Evolutionary conservation across 2,797 vertebrate genomes (phyloP), one percentile per base, ranked within the genome.

Genomic region (Odontamblyopus lacepedii): DNA sequence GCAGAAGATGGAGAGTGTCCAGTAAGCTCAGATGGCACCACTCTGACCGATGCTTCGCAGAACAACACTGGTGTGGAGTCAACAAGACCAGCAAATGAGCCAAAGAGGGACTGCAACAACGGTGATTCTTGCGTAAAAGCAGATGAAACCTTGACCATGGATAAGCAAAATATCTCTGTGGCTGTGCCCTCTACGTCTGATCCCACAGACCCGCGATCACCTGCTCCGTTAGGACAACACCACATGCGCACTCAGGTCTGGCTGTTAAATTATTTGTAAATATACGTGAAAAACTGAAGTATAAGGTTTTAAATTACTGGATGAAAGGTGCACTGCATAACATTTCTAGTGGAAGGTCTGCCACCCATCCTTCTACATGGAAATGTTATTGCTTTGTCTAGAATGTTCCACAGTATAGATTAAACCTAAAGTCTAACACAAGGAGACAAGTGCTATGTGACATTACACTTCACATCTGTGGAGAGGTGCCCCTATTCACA

Each of bases 191-290:
- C 50, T 15, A 83, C 80, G 35, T 73, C 78, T 7, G 79, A 75
- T 26, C 78, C 80, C 26, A 73, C 18, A 0, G 79, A 83, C 67
- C 86, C 81, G 8, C 48, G 44, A 26, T 86, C 92, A 26, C 92
- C 92, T 0, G 89, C 92, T 38, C 91, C 91, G 55, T 63, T 65
- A 0, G 92, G 92, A 8, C 87, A 89, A 61, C 88, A 95, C 23
- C 94, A 96, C 86, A 94, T 82, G 65, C 95, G 94, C 73, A 96
- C 95, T 0, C 96, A 97, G 87, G 95, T 95, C 71, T 19, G 60
- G 35, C 6, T 63, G n/a, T 6, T 9, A 1, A 38, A 35, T 19
- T 38, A 19, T 11, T 11, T 18, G 15, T 59, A 59, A 29, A 55
- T 55, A n/a, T 55, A 6, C 8, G 51, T 55, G 51, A 26, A 26